phyloP scores from a whole-genome alignment of 37 sponge, comb jelly and placozoan species.

The Haliclona indistincta region DNA sequence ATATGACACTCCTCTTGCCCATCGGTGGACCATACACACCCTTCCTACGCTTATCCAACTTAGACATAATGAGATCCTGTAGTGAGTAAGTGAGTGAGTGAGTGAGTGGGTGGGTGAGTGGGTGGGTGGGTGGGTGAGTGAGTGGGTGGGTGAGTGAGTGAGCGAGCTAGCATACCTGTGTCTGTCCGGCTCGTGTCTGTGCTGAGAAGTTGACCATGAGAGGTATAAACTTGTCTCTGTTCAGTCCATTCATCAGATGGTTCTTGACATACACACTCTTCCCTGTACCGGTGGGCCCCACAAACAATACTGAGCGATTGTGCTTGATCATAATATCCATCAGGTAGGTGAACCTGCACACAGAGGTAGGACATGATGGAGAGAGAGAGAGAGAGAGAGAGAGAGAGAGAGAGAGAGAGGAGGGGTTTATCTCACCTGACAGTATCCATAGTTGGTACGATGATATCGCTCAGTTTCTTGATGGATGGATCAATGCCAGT shows the following conservation, averaged over 20 bases:
- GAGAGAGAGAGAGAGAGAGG: not conserved
- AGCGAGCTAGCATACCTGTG: slow-evolving; percentile 41
- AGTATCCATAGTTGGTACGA: slow-evolving; percentile 96
- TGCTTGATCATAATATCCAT: slow-evolving; percentile 91
- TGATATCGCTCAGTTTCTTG: slow-evolving; percentile 88
- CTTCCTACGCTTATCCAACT: slow-evolving; percentile 93
- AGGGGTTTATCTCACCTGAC: slow-evolving; percentile 37
- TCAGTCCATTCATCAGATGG: slow-evolving; percentile 88
- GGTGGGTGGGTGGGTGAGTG: not conserved
- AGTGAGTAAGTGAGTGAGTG: not conserved
- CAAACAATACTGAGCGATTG: slow-evolving; percentile 76
- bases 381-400: not conserved
- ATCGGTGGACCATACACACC: slow-evolving; percentile 96
- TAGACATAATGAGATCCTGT: slow-evolving; percentile 96
- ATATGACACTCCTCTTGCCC: slow-evolving; percentile 96
- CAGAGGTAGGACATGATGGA: not conserved
- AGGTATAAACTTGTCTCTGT: slow-evolving; percentile 84
- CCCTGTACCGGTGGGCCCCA: slow-evolving; percentile 99
- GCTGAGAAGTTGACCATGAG: slow-evolving; percentile 96
- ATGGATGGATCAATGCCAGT: slow-evolving; percentile 48
- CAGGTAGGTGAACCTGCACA: slow-evolving; percentile 80
- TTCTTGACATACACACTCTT: slow-evolving; percentile 98
- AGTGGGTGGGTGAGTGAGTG: not conserved
- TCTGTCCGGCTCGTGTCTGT: slow-evolving; percentile 92
- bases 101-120: not conserved